Evolutionary conservation across 2,797 vertebrate species (phyloP), one percentile per base, ranked within the genome.

Genomic region (Argentina silus): DNA sequence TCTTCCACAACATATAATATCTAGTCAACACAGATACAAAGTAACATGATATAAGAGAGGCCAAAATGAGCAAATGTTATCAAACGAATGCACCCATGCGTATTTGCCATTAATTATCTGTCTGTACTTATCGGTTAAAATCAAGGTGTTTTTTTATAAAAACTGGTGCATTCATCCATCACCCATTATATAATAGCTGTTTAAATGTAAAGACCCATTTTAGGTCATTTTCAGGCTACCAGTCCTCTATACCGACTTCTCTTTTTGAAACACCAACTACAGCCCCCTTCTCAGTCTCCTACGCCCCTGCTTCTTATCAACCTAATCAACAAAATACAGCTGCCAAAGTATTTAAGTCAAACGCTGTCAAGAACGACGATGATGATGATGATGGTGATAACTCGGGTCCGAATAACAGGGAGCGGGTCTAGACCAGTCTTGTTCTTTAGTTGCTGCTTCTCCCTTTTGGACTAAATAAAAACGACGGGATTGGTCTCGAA

Each of bases 131-230:
- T 3, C 42, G 62, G 42, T 19, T 56, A n/a, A 12, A 44, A 81
- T 76, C 66, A 81, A 81, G 73, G 83, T 73, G 79, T 75, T 36
- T 36, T n/a, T 4, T 36, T 36, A 67, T 74, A 73, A 81, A 82
- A 84, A 88, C 73, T 90, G 90, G 85, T 86, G 90, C 90, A 90
- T 84, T 83, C 88, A 90, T 92, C 89, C 84, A 91, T 92, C 89
- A 90, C 80, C 73, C 70, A 67, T 67, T 79, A 74, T 70, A 62
- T 65, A 75, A 70, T 74, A 70, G 21, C 21, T 72, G 48, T 42
- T 59, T 63, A 63, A n/a, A 57, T 47, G 10, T n/a, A 57, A 50
- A 67, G 19, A 66, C 19, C 45, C 51, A 65, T 70, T 69, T 69
- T 61, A 50, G 55, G 59, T 60, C 12, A 53, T 53, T 14, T 27